Base-by-base conservation (phyloP, 2,113 vertebrate genomes). In the Hiodon tergisus region DNA sequence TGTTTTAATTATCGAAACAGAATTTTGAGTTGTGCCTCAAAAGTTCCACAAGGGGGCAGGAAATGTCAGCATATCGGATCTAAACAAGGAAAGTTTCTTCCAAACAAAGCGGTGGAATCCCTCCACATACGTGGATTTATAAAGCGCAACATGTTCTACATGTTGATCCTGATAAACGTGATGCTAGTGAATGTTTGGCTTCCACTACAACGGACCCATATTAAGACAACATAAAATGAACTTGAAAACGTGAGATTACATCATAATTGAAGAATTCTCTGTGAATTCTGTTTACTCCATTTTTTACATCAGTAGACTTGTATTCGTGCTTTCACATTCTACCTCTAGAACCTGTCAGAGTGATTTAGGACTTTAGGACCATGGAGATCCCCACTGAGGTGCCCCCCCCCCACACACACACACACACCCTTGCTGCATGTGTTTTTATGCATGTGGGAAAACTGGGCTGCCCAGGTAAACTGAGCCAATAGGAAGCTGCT, bases 401-500 rank as follows among this genome's bases (percentile, higher is more conserved):
- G 3, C 75, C 76, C 65, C 72, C 57, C 60, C 78, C 73, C 65
- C 72, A 70, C 70, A 71, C 31, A 31, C 31, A 31, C 31, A 31
- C 31, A 31, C 31, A 31, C 31, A 73, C 76, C 70, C 75, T 59
- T 72, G 54, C 72, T 77, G 47, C 55, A 63, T 14, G 13, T 10
- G 67, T 55, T 78, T 68, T 57, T 58, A 63, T 75, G 54, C 52
- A 67, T 72, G 77, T 76, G 71, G 77, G 74, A 76, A 77, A 78
- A 71, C 77, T 70, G 71, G 72, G 67, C 76, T 71, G 66, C 74
- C 79, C 83, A 76, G 86, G 81, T 83, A 81, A 81, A 70, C 0
- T 77, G 6, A 46, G 46, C 85, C 85, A 85, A 88, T 87, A 78
- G 79, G 78, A 2, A 13, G 8, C 6, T 2, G 77, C 75, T 75